These are phyloP conservation scores for Amphipoea oculea DNA, from an alignment of 2,888 invertebrate genomes.

Conservation along the genomic window DNA sequence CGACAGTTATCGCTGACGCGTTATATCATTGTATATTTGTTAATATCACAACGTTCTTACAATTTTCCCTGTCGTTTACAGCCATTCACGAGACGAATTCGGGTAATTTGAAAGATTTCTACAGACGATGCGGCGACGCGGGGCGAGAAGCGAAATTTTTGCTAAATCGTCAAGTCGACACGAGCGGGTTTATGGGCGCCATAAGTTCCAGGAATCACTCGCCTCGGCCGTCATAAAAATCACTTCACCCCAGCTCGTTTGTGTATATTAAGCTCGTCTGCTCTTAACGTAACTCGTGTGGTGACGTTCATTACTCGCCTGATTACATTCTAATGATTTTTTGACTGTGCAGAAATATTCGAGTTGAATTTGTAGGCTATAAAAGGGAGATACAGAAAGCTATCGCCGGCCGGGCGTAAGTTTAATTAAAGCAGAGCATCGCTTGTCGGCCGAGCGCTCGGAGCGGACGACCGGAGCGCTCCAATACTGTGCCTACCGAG, in stretches of 20 bases:
- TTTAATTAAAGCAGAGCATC: conserved; percentile 86
- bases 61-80: conserved; percentile 81
- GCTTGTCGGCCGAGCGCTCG: conserved; percentile 66
- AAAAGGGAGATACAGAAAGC: conserved; percentile 68
- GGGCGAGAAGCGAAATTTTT: conserved; percentile 77
- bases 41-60: conserved; percentile 76
- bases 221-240: conserved; percentile 84
- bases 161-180: conserved; percentile 86
- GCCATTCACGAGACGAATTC: conserved; percentile 83
- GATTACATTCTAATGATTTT: conserved; percentile 68
- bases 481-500: conserved; percentile 67
- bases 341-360: conserved; percentile 67
- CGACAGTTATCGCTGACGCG: conserved; percentile 69
- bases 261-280: conserved; percentile 71
- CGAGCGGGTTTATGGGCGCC: conserved; percentile 85
- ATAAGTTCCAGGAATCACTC: conserved; percentile 86
- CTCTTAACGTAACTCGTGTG: conserved; percentile 68
- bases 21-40: conserved; percentile 79
- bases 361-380: conserved; percentile 64
- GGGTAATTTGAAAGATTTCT: conserved; percentile 85
- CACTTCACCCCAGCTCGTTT: conserved; percentile 75
- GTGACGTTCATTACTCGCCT: conserved; percentile 58
- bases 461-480: conserved; percentile 63
- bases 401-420: conserved; percentile 70
- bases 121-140: conserved; percentile 71